Percentiles rank a stretch among this genome's conserved stretches.
These are phyloP conservation scores for Tyto alba DNA, from an alignment of 2,113 vertebrate genomes.

Conservation along the genomic window DNA sequence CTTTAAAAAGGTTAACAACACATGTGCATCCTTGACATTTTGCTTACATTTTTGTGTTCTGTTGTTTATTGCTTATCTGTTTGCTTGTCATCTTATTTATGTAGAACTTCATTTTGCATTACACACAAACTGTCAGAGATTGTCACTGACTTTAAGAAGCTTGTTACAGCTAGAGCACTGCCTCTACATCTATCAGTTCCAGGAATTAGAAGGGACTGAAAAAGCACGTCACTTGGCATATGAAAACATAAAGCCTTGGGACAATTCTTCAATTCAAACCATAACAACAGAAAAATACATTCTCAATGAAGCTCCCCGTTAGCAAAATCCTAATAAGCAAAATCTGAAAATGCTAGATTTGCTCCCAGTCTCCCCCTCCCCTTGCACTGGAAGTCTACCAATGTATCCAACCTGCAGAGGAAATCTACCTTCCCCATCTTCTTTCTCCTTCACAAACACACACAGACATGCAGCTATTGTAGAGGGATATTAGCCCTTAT, in stretches of 20 bases:
- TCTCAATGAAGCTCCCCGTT: neutral
- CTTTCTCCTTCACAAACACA: neutral
- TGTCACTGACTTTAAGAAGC: neutral
- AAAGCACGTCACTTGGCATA: neutral
- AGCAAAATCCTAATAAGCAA: neutral
- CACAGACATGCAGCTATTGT: neutral
- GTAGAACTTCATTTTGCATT: neutral
- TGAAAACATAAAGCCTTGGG: neutral
- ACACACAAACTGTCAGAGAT: neutral
- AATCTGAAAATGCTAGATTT: neutral
- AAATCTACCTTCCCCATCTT: neutral
- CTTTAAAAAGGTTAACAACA: neutral
- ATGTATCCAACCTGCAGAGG: neutral
- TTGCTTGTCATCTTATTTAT: neutral
- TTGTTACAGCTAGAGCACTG: neutral
- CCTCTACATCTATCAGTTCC: neutral
- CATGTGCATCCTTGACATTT: neutral
- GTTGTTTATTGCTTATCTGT: neutral
- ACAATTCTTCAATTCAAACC: neutral
- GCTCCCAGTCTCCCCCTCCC: neutral
- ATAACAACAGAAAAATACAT: neutral
- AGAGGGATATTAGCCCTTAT: neutral
- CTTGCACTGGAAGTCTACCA: neutral
- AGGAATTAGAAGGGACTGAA: neutral
- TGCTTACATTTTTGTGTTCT: neutral